Base-by-base conservation (phyloP, 1,140 invertebrate genomes). In the Bombus haemorrhoidalis region DNA sequence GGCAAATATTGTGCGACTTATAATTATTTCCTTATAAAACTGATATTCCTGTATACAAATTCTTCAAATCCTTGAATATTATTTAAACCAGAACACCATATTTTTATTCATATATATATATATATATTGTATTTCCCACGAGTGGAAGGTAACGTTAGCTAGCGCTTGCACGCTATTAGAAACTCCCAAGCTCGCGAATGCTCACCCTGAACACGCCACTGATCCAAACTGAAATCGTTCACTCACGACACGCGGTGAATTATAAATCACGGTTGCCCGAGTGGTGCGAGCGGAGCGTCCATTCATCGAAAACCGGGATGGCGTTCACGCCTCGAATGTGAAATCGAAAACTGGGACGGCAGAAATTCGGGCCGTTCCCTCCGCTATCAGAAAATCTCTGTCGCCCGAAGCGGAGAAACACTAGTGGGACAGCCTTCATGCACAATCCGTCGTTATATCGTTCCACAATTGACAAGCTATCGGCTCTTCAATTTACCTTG, bases 401-500 rank as follows among this genome's bases (percentile, higher is more conserved):
- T 75, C 73, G n/a, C 41, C 32, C 25, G 53, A 62, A 34, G 28
- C 71, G 47, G 18, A 57, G 47, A 37, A 64, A 77, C 75, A 62
- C 75, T 62, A 57, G 37, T 22, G 75, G 15, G 75, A 62, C 28
- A 77, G 22, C 37, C 22, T 32, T 62, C n/a, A 41, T 34, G 22
- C 10, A 64, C 43, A 15, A 62, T 32, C 28, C 76, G n/a, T 39
- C 66, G 39, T 79, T 79, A 75, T 25, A 69, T 88, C 75, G 53
- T 75, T 87, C 62, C 39, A n/a, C 22, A 25, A 53, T 53, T 41
- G 64, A 32, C 77, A 25, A 47, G n/a, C 74, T 83, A 87, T 79
- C 62, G 62, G 37, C 47, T 25, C n/a, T 74, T 43, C 43, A 39
- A 83, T 82, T 79, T 75, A 32, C 47, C 22, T 25, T 22, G 62